These are phyloP conservation scores for Drosophila nigrodunni DNA, from an alignment of 1,140 invertebrate species.

Conservation along the genomic window DNA sequence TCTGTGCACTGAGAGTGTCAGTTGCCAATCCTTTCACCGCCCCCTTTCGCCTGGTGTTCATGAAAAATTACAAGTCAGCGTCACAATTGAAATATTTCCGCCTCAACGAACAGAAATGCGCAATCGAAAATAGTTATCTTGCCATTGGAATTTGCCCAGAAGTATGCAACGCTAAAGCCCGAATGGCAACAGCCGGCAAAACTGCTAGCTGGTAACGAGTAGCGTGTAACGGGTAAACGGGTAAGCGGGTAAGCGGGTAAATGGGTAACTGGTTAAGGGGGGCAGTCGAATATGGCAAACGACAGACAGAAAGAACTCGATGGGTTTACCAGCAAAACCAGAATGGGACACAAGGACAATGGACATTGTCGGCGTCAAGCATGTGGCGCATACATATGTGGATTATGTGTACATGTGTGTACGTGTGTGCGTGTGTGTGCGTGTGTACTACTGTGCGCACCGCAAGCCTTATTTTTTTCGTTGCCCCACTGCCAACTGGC, in stretches of 20 bases:
- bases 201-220: constrained; percentile 7
- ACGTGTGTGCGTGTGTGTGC: constrained; percentile 16
- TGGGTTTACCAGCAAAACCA: constrained; percentile 13
- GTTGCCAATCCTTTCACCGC: constrained; percentile 23
- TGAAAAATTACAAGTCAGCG: constrained; percentile 83
- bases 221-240: constrained; percentile 1
- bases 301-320: constrained; percentile 13
- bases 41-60: constrained; percentile 45
- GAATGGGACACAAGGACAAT: background rate
- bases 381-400: constrained; percentile 57
- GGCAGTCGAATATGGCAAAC: constrained; percentile 49
- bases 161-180: constrained; percentile 54
- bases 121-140: constrained; percentile 83
- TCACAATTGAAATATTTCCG: constrained; percentile 83
- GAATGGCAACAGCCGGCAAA: constrained; percentile 18
- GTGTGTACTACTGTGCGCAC: constrained; percentile 24
- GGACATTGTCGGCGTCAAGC: constrained; percentile 32
- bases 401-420: constrained; percentile 46
- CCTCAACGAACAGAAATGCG: constrained; percentile 80
- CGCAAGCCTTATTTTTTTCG: constrained; percentile 14
- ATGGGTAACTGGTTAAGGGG: constrained; percentile 6
- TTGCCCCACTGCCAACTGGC: constrained; percentile 6
- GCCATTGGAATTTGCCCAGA: constrained; percentile 68
- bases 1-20: constrained; percentile 41
- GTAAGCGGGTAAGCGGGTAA: constrained; percentile 15